Base-by-base conservation (phyloP, 2,113 vertebrate genomes). In the Grammomys surdaster region DNA sequence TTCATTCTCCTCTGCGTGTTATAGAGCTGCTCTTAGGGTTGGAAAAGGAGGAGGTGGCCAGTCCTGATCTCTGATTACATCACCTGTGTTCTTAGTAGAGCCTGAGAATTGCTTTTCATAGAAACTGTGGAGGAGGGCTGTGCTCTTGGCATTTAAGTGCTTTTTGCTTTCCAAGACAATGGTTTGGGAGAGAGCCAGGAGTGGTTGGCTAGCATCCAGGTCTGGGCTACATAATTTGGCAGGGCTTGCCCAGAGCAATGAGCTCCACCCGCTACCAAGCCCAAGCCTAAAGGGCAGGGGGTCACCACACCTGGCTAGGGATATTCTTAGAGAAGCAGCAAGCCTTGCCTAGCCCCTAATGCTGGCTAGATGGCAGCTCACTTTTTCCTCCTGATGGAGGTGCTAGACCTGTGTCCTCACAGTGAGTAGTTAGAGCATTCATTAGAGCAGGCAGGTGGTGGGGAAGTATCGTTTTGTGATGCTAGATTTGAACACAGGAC, bases 141-240 rank as follows among this genome's bases (percentile, higher is more conserved):
- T 80, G 81, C 75, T 94, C 40, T 87, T 96, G 97, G 95, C 95
- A 95, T 89, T 75, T 11, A 36, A 7, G 26, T 78, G 93, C 80
- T 73, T 84, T 63, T 48, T 97, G 97, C 97, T 97, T 98, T 97
- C 97, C 96, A 97, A 96, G 97, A 98, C 87, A 95, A 78, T 16
- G n/a, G 85, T 90, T 89, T 95, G 97, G 97, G 97, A 97, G 92
- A 78, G 58, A 96, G 97, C 97, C 97, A 97, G 94, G 51, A 95
- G 73, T 20, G 20, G 54, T 95, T 97, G 96, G 97, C 97, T 1
- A 1, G 73, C 87, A 13, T 96, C 97, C 96, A 98, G 92, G 67
- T 65, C 89, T 60, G 31, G 76, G 82, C 90, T 86, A 20, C 48
- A 78, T 97, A 95, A 96, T 93, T 69, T 31, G 72, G 82, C 96